A percentile compares a stretch with the other conserved stretches of the same genome.
These are phyloP conservation scores for Carcina quercana DNA, from an alignment of 2,888 invertebrate species.

Conservation along the genomic window DNA sequence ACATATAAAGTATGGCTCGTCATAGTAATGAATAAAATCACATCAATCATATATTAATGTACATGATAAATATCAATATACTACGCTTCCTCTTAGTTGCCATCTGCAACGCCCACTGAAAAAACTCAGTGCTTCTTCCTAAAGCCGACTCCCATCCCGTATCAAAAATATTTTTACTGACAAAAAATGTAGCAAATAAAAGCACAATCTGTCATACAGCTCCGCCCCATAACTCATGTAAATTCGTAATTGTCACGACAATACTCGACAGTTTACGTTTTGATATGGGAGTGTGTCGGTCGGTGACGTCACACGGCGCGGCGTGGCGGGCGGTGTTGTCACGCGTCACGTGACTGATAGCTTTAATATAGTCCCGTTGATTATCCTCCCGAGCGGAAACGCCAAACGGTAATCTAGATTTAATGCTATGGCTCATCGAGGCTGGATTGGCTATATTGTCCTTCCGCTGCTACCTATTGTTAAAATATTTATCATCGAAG, in stretches of 20 bases:
- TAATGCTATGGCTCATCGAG: slow-evolving; percentile 63
- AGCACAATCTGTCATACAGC: slow-evolving; percentile 14
- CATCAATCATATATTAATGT: no score
- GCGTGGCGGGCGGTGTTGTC: slow-evolving; percentile 44
- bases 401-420: slow-evolving; percentile 69
- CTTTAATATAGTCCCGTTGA: slow-evolving; percentile 69
- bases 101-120: no score
- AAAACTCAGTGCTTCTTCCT: no score
- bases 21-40: no score
- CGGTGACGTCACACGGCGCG: slow-evolving; percentile 49
- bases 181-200: slow-evolving; percentile 3
- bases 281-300: slow-evolving; percentile 41
- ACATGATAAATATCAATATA: no score
- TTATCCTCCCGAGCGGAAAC: slow-evolving; percentile 61
- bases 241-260: slow-evolving; percentile 35
- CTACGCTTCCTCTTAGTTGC: no score
- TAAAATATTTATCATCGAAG: slow-evolving; percentile 2
- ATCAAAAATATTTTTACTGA: background rate
- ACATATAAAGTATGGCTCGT: no score
- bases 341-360: slow-evolving; percentile 66
- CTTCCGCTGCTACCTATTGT: slow-evolving; percentile 5
- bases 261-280: slow-evolving; percentile 38
- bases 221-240: slow-evolving; percentile 25
- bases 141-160: background rate
- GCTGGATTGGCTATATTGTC: slow-evolving; percentile 16